Evolutionary conservation across 2,113 vertebrate genomes (phyloP).

Genomic region (Xiphophorus maculatus): DNA sequence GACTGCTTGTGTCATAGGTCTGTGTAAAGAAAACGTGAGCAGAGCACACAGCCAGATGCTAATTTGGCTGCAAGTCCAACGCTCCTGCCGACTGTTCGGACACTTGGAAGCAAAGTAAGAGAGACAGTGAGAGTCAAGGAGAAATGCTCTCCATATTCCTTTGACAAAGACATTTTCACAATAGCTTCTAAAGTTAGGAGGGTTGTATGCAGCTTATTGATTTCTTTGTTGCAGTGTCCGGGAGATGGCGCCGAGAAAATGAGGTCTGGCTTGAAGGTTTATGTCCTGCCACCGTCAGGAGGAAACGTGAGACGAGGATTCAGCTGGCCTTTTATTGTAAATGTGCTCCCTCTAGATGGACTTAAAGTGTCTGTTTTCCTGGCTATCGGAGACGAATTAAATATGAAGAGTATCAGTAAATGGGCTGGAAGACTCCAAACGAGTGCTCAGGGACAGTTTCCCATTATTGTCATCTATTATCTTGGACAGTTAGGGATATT

Average conservation of each 20-base stretch:
- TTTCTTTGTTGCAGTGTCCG: constrained; percentile 72
- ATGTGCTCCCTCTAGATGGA: constrained; percentile 75
- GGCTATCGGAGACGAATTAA: constrained; percentile 75
- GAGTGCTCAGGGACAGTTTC: constrained; percentile 78
- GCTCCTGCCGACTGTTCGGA: background rate
- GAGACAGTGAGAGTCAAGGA: constrained; percentile 31
- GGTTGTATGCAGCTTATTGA: constrained; percentile 77
- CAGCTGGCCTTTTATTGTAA: constrained; percentile 76
- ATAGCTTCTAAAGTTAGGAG: constrained; percentile 68
- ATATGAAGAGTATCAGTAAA: constrained; percentile 78
- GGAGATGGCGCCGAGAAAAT: constrained; percentile 81
- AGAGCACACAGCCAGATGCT: constrained; percentile 46
- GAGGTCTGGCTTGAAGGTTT: constrained; percentile 81
- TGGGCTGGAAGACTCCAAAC: constrained; percentile 78
- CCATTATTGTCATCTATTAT: constrained; percentile 81
- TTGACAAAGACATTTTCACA: constrained; percentile 65
- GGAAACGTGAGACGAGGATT: constrained; percentile 80
- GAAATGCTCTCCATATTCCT: constrained; percentile 47
- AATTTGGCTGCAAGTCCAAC: constrained; percentile 47
- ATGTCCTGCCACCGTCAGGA: constrained; percentile 74
- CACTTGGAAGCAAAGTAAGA: constrained; percentile 11
- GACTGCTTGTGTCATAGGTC: constrained; percentile 57
- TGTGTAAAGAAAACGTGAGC: constrained; percentile 50
- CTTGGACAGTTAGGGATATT: constrained; percentile 68
- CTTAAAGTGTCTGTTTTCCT: constrained; percentile 80